Conservation (phyloP, 2,888 invertebrate genomes). For the Acanthosepion esculentum region DNA sequence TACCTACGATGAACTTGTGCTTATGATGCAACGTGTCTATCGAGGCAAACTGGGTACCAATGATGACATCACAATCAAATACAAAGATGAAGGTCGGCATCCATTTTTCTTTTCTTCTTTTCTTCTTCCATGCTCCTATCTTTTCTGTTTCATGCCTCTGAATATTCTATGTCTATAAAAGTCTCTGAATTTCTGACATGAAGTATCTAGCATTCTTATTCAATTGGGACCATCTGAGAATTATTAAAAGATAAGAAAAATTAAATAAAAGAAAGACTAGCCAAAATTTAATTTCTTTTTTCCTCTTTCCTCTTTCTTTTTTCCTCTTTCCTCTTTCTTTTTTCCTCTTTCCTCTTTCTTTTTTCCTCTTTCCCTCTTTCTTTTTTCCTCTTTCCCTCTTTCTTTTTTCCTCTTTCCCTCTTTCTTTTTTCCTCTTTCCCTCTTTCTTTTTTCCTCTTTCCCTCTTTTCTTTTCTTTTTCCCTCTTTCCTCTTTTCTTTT, state of each 20-base stretch:
- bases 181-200: not conserved
- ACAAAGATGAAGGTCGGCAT: constrained; percentile 81
- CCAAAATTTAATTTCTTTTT: too few species aligned
- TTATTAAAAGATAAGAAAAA: too few species aligned
- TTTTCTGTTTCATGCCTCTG: not conserved
- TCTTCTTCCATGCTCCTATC: not conserved
- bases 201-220: too few species aligned
- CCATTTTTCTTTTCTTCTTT: not conserved
- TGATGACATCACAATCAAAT: constrained; percentile 83
- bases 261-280: too few species aligned
- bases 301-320: too few species aligned
- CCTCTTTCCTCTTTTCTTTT: too few species aligned
- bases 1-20: constrained; percentile 80
- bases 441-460: too few species aligned
- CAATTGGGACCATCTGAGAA: too few species aligned
- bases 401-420: not conserved
- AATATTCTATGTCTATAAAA: not conserved
- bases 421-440: not conserved
- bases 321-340: too few species aligned
- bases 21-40: constrained; percentile 85
- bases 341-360: too few species aligned
- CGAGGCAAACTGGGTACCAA: constrained; percentile 79
- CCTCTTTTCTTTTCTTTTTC: not conserved
- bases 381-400: too few species aligned
- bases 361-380: too few species aligned